These are phyloP conservation scores for Brachionus angularis DNA, from an alignment of 1,140 invertebrate genomes.

Conservation along the genomic window DNA sequence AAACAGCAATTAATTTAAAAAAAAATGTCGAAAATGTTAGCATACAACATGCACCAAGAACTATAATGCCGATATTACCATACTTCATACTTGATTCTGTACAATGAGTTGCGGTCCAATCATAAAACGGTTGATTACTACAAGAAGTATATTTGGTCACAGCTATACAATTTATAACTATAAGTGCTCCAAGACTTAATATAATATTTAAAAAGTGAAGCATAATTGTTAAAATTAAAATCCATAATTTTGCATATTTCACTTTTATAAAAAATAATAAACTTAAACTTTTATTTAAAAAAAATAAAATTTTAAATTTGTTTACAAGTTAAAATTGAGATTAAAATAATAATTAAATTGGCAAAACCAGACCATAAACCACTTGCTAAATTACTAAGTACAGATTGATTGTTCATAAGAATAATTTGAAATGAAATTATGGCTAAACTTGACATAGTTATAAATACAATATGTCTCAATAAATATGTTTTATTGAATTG, in stretches of 20 bases:
- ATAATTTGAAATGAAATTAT: slow-evolving; percentile 34
- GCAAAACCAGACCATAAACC: slow-evolving; percentile 17
- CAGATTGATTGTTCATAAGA: slow-evolving; percentile 17
- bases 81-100: slow-evolving; percentile 23
- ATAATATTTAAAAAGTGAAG: slow-evolving; percentile 21
- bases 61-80: slow-evolving; percentile 14
- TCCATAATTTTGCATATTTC: slow-evolving; percentile 21
- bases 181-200: not conserved
- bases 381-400: slow-evolving; percentile 5
- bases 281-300: too few relatives aligned
- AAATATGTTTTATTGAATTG: slow-evolving; percentile 9
- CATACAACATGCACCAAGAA: slow-evolving; percentile 5
- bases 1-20: slow-evolving; percentile 30
- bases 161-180: slow-evolving; percentile 20
- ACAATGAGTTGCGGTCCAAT: not conserved
- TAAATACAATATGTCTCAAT: slow-evolving; percentile 11
- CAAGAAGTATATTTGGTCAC: slow-evolving; percentile 11
- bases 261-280: not conserved
- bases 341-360: slow-evolving; percentile 6
- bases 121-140: not conserved
- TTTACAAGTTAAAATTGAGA: not conserved
- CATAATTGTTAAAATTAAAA: slow-evolving; percentile 10
- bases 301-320: too few relatives aligned
- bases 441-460: slow-evolving; percentile 21
- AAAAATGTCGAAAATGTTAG: slow-evolving; percentile 12